Evolutionary conservation across 2,888 invertebrate species (phyloP).

Genomic region (Marasmarcha lunaedactyla): DNA sequence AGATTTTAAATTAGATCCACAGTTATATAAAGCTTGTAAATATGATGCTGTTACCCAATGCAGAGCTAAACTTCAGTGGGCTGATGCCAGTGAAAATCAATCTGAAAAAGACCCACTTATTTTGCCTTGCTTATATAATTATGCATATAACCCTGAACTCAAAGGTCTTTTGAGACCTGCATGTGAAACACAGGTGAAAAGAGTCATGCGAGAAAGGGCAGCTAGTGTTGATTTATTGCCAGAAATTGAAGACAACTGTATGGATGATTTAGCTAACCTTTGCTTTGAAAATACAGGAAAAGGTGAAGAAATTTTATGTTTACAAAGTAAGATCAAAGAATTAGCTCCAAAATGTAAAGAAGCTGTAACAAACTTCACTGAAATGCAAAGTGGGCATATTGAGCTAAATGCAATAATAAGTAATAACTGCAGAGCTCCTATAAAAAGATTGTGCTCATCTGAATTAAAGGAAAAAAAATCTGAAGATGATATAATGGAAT

Average conservation of each 20-base stretch:
- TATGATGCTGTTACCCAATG: slow-evolving; percentile 88
- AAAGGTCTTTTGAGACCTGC: slow-evolving; percentile 65
- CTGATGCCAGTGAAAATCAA: slow-evolving; percentile 73
- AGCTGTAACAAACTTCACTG: slow-evolving; percentile 87
- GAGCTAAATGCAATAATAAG: slow-evolving; percentile 91
- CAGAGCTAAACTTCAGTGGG: slow-evolving; percentile 83
- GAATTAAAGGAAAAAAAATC: slow-evolving; percentile 78
- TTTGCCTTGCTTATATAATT: slow-evolving; percentile 90
- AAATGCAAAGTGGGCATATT: slow-evolving; percentile 88
- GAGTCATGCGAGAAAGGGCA: slow-evolving; percentile 94
- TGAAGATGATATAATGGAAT: slow-evolving; percentile 93
- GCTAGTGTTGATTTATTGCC: slow-evolving; percentile 93
- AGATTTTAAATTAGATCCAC: slow-evolving; percentile 93
- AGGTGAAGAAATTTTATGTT: slow-evolving; percentile 92
- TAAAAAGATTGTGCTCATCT: slow-evolving; percentile 80
- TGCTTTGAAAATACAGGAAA: slow-evolving; percentile 89
- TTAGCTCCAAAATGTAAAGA: slow-evolving; percentile 77
- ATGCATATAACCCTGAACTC: slow-evolving; percentile 69
- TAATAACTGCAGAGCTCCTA: slow-evolving; percentile 83
- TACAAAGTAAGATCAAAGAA: slow-evolving; percentile 86
- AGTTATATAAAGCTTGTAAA: slow-evolving; percentile 88
- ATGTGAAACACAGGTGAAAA: slow-evolving; percentile 83
- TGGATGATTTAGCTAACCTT: slow-evolving; percentile 84
- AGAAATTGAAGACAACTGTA: slow-evolving; percentile 91
- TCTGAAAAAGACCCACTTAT: slow-evolving; percentile 87